These are phyloP conservation scores for human DNA, from an alignment of 2,113 vertebrate genomes.

Conservation along the genomic window GRCh38 chr20:39173501-39174000, in stretches of 20 bases:
- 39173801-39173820: not conserved
- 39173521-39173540: conserved; percentile 66
- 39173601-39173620: not conserved
- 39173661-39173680: not conserved
- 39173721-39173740: not conserved
- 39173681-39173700: not conserved
- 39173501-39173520: conserved; percentile 54
- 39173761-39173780: not conserved
- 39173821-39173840: not conserved
- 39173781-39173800: not conserved
- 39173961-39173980: not conserved
- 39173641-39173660: not conserved
- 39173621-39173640: conserved; percentile 43
- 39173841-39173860: not conserved
- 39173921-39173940: not conserved
- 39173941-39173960: conserved; percentile 10
- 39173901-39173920: not conserved
- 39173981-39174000: conserved; percentile 50
- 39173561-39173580: conserved; percentile 46
- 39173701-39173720: not conserved
- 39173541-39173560: conserved; percentile 51
- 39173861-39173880: not conserved
- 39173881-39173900: not conserved
- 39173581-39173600: conserved; percentile 37
- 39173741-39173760: not conserved